These are phyloP conservation scores for Chelon auratus DNA, from an alignment of 2,797 vertebrate genomes.

Conservation along the genomic window DNA sequence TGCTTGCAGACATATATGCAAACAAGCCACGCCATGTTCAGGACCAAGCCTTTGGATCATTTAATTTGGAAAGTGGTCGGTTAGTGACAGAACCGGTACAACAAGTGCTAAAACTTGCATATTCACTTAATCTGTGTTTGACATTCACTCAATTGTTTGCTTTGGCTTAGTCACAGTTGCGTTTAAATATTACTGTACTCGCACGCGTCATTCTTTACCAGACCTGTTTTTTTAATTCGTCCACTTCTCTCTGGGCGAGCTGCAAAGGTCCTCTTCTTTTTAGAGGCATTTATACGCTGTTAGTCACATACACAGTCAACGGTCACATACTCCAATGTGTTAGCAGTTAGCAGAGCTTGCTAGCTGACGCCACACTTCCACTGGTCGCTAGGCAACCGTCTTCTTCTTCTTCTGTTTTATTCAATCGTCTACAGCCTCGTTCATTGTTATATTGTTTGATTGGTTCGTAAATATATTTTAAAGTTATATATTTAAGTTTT, in stretches of 20 bases:
- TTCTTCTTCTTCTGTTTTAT: conserved; percentile 21
- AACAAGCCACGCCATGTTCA: background rate
- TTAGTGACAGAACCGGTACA: background rate
- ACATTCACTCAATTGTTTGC: background rate
- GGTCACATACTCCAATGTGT: background rate
- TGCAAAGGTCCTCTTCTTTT: conserved; percentile 82
- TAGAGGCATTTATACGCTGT: conserved; percentile 69
- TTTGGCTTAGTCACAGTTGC: background rate
- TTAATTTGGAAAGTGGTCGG: background rate
- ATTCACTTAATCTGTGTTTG: background rate
- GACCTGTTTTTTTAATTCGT: conserved; percentile 77
- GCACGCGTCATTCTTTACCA: background rate
- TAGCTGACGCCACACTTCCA: conserved; percentile 21
- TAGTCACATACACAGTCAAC: background rate
- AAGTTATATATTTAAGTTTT: background rate
- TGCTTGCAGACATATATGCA: background rate
- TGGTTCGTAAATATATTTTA: background rate
- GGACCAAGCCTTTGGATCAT: background rate
- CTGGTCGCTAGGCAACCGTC: conserved; percentile 70
- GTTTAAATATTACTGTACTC: background rate
- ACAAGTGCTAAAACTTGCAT: background rate
- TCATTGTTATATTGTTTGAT: accelerated
- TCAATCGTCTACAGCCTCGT: accelerated
- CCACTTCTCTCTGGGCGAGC: conserved; percentile 75
- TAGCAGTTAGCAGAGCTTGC: conserved; percentile 12